Conservation (phyloP, 2,113 vertebrate genomes). For the Progne subis region DNA sequence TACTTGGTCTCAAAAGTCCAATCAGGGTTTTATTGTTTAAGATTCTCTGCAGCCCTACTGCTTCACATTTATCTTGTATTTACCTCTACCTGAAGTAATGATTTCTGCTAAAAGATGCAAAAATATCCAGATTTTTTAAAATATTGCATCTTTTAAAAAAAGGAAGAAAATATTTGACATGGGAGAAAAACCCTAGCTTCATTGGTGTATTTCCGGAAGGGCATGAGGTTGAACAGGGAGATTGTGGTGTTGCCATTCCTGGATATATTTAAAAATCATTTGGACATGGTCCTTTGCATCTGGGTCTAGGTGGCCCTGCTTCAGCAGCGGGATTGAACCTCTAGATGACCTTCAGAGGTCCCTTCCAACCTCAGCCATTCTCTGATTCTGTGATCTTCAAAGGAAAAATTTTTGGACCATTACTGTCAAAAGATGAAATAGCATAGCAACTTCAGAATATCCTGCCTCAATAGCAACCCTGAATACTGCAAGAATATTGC, state of each 20-base stretch:
- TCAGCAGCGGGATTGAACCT: background rate
- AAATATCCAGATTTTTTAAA: background rate
- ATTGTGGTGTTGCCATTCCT: background rate
- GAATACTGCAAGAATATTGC: background rate
- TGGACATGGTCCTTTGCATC: background rate
- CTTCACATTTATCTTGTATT: background rate
- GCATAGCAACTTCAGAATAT: background rate
- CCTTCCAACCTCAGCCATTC: background rate
- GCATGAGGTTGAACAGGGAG: background rate
- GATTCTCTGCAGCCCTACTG: background rate
- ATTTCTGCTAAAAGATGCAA: background rate
- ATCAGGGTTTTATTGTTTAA: background rate
- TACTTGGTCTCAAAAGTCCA: background rate
- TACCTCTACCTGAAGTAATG: background rate
- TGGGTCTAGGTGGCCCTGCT: background rate
- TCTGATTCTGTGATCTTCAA: background rate
- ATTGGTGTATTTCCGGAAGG: background rate
- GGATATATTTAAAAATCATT: background rate
- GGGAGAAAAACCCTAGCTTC: background rate
- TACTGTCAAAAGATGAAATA: background rate
- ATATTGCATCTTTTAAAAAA: background rate
- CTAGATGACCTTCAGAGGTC: background rate
- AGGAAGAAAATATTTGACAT: background rate
- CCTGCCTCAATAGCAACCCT: background rate
- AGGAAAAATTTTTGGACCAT: background rate